Evolutionary conservation across 2,888 invertebrate species (phyloP), one percentile per base, ranked within the genome.

Genomic region (Tineola bisselliella): DNA sequence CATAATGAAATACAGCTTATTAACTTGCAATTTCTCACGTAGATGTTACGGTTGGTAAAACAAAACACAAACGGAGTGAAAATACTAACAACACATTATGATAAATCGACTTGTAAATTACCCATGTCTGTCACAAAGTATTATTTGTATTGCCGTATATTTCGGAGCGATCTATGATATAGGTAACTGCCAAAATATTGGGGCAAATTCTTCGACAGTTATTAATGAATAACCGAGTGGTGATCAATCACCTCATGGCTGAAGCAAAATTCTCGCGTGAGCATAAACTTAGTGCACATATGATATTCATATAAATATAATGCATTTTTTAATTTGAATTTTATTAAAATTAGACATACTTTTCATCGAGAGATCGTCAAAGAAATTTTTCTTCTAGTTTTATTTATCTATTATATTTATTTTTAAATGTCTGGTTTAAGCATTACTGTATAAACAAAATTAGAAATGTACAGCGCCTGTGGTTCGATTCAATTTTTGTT

Each of bases 131-230:
- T 54, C 54, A 54, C 54, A 54, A 33, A 19, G 30, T 58, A 58
- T 33, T 33, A 58, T 58, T 19, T 58, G 33, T 58, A 58, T 58
- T 33, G 31, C 15, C 17, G 31, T 17, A 58, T 58, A 58, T 58
- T 58, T 31, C 1, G 58, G 33, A 58, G 13, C 58, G 31, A 31
- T 58, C 58, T 13, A 58, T 58, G 58, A 58, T 58, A 58, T 58
- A 58, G 58, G 58, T 58, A 58, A 58, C 58, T 73, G 71, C 69
- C 67, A 69, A 71, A 71, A 74, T 72, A 76, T 74, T 67, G 76
- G 67, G 75, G 79, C 74, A 79, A 81, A 80, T 79, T 79, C 70
- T 71, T 76, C 70, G 83, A 80, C 80, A 77, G 80, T 75, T 84
- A 81, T 81, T 82, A 81, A 84, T 80, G 83, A 79, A 80, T 80